Conservation (phyloP, 2,113 vertebrate species). For the Gulo gulo region DNA sequence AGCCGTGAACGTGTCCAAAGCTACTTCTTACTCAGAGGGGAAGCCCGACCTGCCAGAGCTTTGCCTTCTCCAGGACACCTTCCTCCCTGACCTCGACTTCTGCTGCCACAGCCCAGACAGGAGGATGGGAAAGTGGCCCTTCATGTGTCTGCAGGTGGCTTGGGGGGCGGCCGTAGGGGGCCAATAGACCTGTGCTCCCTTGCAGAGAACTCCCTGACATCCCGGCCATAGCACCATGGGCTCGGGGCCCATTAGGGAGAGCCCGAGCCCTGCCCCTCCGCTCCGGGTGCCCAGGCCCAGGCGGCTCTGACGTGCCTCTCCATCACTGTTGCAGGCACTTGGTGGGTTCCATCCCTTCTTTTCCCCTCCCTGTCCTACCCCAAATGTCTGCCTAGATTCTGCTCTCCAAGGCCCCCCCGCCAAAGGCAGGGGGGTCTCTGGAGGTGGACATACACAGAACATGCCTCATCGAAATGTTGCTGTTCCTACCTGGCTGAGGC, state of each 20-base stretch:
- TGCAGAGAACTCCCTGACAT: accelerated
- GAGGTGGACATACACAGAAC: not conserved
- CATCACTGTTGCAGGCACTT: accelerated
- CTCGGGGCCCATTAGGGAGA: not conserved
- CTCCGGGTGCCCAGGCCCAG: not conserved
- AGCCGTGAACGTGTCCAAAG: not conserved
- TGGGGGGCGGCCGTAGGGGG: accelerated
- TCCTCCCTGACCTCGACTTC: not conserved
- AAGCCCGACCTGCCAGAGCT: not conserved
- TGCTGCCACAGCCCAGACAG: accelerated
- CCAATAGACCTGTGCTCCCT: not conserved
- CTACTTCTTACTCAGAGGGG: not conserved
- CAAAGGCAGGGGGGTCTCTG: not conserved
- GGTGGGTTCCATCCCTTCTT: not conserved
- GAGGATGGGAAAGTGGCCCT: not conserved
- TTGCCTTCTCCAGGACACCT: accelerated
- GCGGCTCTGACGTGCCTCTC: not conserved
- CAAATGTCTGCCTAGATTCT: not conserved
- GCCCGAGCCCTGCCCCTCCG: not conserved
- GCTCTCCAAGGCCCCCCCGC: not conserved
- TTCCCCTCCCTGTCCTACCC: too few species aligned
- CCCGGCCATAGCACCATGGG: accelerated
- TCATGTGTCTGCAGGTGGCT: accelerated
- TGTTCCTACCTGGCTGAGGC: not conserved
- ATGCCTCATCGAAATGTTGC: accelerated